Evolutionary conservation across 2,113 vertebrate genomes (phyloP).

Genomic region (Globicephala melas): DNA sequence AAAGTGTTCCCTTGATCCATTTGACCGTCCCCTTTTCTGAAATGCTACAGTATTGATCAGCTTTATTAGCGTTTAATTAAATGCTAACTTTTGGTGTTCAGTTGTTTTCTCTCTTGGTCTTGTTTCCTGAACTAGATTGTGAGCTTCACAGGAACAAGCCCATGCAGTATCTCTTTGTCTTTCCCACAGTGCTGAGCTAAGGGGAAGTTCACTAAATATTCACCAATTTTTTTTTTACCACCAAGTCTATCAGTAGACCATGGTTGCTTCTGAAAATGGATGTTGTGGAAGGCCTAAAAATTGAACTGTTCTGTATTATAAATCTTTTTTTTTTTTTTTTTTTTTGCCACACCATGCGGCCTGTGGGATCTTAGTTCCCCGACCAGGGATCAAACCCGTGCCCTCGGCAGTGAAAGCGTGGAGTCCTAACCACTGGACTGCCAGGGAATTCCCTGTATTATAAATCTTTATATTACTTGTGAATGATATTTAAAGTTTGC

Average conservation of each 20-base stretch:
- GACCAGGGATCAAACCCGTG: background rate
- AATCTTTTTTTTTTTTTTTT: background rate
- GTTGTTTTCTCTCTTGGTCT: background rate
- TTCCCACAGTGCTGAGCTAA: background rate
- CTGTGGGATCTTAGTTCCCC: background rate
- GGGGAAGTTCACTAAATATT: background rate
- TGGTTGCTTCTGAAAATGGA: background rate
- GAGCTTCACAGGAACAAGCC: background rate
- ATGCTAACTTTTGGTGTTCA: background rate
- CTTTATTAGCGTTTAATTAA: background rate
- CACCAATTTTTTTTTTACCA: background rate
- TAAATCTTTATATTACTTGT: background rate
- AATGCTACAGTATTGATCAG: background rate
- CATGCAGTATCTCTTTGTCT: background rate
- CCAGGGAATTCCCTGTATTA: background rate
- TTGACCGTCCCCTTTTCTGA: background rate
- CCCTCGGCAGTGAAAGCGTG: background rate
- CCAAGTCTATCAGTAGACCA: background rate
- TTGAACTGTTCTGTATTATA: background rate
- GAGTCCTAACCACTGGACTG: background rate
- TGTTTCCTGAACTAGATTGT: slow-evolving; percentile 1
- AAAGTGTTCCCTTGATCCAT: background rate
- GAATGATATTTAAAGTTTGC: background rate
- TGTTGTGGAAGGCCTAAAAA: background rate
- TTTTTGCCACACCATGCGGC: background rate